These are phyloP conservation scores for Chascanopsetta lugubris DNA, from an alignment of 2,113 vertebrate genomes.

Conservation along the genomic window DNA sequence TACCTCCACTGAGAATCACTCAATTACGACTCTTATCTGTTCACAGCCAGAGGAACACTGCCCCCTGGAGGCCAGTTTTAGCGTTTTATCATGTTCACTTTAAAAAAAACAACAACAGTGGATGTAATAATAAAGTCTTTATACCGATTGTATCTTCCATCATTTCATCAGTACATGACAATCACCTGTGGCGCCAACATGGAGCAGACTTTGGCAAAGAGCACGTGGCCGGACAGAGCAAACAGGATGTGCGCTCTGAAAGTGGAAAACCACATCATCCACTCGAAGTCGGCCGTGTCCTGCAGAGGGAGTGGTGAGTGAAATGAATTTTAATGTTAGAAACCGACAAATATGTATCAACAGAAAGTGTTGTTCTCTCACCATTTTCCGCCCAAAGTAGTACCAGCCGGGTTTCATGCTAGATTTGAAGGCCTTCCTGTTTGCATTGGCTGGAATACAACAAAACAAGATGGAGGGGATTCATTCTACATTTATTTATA, in stretches of 20 bases:
- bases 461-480: neutral
- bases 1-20: neutral
- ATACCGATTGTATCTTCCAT: too few species aligned
- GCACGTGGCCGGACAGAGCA: conserved; percentile 89
- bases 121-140: too few species aligned
- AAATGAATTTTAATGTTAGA: neutral
- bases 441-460: conserved; percentile 82
- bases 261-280: conserved; percentile 98
- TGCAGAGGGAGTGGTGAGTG: conserved; percentile 51
- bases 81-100: too few species aligned
- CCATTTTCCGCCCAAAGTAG: conserved; percentile 95
- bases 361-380: conserved; percentile 69
- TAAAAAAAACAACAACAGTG: too few species aligned
- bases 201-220: conserved; percentile 95
- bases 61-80: too few species aligned
- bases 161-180: neutral
- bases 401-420: conserved; percentile 90
- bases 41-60: too few species aligned
- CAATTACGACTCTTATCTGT: neutral
- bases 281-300: conserved; percentile 93
- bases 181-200: conserved; percentile 91
- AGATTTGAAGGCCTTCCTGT: conserved; percentile 88
- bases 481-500: neutral
- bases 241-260: conserved; percentile 93
- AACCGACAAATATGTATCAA: neutral